Evolutionary conservation across 92 coral and sea anemone genomes (phyloP), one percentile per base, ranked within the genome.

Genomic region (Siderastrea siderea): DNA sequence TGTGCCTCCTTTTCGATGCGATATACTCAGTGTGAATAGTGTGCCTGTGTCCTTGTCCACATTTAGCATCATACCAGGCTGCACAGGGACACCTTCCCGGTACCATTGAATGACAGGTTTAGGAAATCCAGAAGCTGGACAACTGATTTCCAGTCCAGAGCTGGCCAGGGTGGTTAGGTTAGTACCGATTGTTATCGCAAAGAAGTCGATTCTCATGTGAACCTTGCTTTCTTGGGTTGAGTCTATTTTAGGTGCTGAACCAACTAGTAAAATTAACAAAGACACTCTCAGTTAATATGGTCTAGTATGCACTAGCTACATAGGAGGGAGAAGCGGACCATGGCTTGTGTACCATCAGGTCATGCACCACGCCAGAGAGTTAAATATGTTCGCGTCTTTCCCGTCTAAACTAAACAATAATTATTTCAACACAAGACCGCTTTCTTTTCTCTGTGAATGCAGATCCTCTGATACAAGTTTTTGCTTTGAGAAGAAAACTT

Each of bases 51-150:
- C 64, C 50, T 83, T 80, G 66, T 91, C 81, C 51, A 93, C 78
- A 61, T 54, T 86, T 53, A 78, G 82, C 89, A 66, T 85, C 89
- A 85, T 75, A 11, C 84, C 52, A 65, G 84, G 65, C 13, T 67
- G 74, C 46, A 87, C 83, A 45, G 87, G 86, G 43, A 15, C 63
- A 19, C 76, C 91, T 71, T 93, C 86, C 15, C 82, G 78, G 76
- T 71, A 85, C 96, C 96, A 93, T 82, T 84, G 82, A 49, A 82
- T 90, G 58, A 57, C 73, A 59, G 96, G 93, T 51, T 70, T 62
- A 2, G 99, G 99, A 72, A 95, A 87, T 50, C 98, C 99, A 47
- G 66, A 81, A 48, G 76, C 95, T 3, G 91, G 90, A 84, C 99
- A 97, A 71, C 58, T 75, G 68, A 97, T 79, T 44, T 90, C 90